phyloP scores from a whole-genome alignment of 1,140 invertebrate genomes.

The Chrysoperla carnea region DNA sequence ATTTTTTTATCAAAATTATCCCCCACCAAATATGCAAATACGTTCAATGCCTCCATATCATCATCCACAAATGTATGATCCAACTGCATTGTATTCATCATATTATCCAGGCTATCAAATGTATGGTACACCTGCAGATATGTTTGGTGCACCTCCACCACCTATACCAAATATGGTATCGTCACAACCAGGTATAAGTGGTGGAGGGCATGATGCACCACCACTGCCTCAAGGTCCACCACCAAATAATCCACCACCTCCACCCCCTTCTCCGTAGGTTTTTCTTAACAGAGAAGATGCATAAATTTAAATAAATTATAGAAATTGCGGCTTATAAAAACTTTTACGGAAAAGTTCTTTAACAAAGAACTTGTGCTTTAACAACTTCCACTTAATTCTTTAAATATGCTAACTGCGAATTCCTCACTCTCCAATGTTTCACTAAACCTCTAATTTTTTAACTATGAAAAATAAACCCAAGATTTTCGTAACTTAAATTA shows the following conservation, averaged over 20 bases:
- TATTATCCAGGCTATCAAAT: conserved; percentile 11
- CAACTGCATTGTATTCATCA: conserved; percentile 14
- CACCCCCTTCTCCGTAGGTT: conserved; percentile 17
- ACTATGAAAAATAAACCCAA: too few relatives aligned
- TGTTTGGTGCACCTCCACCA: conserved; percentile 21
- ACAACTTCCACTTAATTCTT: too few relatives aligned
- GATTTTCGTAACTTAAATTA: too few relatives aligned
- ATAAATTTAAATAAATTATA: too few relatives aligned
- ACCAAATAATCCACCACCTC: conserved; percentile 24
- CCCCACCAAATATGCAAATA: neutral
- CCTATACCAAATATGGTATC: conserved; percentile 3
- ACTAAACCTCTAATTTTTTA: too few relatives aligned
- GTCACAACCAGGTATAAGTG: too few relatives aligned
- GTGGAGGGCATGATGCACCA: conserved; percentile 8
- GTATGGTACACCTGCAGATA: conserved; percentile 18
- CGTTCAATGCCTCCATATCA: neutral
- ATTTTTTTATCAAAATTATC: neutral
- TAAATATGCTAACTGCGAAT: too few relatives aligned
- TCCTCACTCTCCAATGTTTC: too few relatives aligned
- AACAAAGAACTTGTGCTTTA: too few relatives aligned
- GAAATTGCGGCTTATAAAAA: too few relatives aligned
- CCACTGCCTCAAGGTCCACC: conserved; percentile 26
- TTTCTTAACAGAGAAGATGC: too few relatives aligned
- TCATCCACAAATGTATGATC: neutral
- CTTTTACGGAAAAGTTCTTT: too few relatives aligned